Base-by-base conservation (phyloP, 2,888 invertebrate genomes). In the Tetranychus truncatus region DNA sequence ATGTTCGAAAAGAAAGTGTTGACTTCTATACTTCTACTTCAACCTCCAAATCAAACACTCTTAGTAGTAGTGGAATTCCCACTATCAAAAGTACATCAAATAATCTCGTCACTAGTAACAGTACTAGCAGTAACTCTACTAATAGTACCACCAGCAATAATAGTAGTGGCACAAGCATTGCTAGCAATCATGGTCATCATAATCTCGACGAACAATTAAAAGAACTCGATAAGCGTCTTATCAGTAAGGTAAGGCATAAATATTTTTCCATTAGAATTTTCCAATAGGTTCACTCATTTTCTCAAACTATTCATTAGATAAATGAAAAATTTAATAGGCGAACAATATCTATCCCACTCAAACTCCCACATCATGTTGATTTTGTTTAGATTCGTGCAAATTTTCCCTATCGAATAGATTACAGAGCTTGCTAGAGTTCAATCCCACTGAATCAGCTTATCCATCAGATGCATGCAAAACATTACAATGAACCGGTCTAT, bases 181-280 rank as follows among this genome's bases (percentile, higher is more conserved):
- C 34, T 18, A 20, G 24, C n/a, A 69, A 55, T 18, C 11, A 9
- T 20, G 66, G 15, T 74, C 77, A 77, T 77, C 78, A 79, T 75
- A 78, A 77, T 66, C 66, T 90, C 80, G 90, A 90, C 83, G 89
- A 89, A 83, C 89, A 90, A 83, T 85, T 91, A 80, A 90, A 90
- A 82, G 90, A 90, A 24, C 34, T 71, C 20, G 71, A 71, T 18
- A 71, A 71, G 34, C 18, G 75, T 75, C 34, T 75, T 75, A 89
- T 78, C 89, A 90, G 78, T 85, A 66, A 80, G 80, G 79, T 34
- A 34, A 34, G 5, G 34, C 34, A 34, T 34, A 34, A 34, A 3
- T 5, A 34, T 34, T 34, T 5, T 34, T 3, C 5, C 34, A 5
- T 34, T 24, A 2, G 2, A 24, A 24, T 24, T 1, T 24, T 24